A percentile compares a stretch with the other conserved stretches of the same genome.
Conservation (phyloP, 2,797 vertebrate species). For the Sebastes dallii region DNA sequence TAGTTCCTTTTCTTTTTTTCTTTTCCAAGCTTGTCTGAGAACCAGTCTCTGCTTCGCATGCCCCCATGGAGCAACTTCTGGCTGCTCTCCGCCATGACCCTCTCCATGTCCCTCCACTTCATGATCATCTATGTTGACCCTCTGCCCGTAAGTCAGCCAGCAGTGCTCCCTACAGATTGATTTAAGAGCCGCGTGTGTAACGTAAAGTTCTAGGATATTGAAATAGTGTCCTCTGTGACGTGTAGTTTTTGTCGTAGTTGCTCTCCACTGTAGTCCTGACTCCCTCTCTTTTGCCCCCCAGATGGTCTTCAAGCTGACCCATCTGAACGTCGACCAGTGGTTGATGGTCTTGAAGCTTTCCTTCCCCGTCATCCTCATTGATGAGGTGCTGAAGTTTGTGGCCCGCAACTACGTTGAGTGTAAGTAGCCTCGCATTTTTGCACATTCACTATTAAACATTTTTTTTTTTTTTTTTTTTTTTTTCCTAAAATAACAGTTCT, state of each 20-base stretch:
- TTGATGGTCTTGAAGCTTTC: constrained; percentile 91
- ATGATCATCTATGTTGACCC: constrained; percentile 96
- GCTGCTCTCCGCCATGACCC: constrained; percentile 91
- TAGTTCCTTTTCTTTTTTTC: background rate
- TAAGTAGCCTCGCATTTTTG: constrained; percentile 69
- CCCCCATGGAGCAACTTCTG: constrained; percentile 95
- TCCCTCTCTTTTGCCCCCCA: constrained; percentile 40
- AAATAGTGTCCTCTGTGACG: background rate
- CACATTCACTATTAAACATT: background rate
- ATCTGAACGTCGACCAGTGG: constrained; percentile 84
- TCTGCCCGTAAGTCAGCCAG: constrained; percentile 85
- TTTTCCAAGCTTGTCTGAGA: constrained; percentile 90
- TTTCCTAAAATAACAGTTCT: background rate
- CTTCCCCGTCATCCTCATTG: constrained; percentile 90
- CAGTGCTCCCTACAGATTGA: background rate
- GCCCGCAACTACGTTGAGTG: constrained; percentile 93
- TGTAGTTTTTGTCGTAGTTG: background rate
- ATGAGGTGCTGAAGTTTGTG: constrained; percentile 90
- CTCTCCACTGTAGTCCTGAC: constrained; percentile 9
- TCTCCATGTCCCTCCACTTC: constrained; percentile 97
- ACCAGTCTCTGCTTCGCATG: constrained; percentile 94
- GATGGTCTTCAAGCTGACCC: constrained; percentile 94
- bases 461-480: background rate
- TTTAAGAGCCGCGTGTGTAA: background rate
- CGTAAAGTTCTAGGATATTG: background rate